phyloP scores from a whole-genome alignment of 37 sponge, comb jelly and placozoan genomes.

The Hormiphora californensis region DNA sequence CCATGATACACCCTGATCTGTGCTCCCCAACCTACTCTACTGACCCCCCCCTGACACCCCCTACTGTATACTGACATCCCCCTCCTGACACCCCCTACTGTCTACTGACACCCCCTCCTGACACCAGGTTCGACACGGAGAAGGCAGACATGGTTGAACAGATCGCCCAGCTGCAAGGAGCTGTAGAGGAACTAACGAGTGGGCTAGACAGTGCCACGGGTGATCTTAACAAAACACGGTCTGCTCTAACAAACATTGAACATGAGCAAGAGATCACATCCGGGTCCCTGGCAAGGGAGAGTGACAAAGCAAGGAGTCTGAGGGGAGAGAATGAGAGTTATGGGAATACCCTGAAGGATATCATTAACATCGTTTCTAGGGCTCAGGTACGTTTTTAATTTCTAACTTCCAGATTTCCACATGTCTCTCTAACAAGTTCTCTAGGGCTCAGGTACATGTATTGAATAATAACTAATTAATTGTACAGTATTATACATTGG shows the following conservation, averaged over 20 bases:
- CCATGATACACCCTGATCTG: no score
- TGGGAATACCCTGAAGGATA: conserved; percentile 4
- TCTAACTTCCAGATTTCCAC: no score
- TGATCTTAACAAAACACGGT: background rate
- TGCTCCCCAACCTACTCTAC: no score
- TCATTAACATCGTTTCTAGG: conserved; percentile 22
- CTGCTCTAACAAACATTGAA: background rate
- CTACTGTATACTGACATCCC: no score
- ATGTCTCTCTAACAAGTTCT: no score
- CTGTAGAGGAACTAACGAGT: conserved; percentile 27
- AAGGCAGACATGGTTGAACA: background rate
- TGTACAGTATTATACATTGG: no score
- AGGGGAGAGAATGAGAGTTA: background rate
- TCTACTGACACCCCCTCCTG: background rate
- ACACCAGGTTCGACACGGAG: conserved; percentile 27
- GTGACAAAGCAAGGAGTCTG: conserved; percentile 38
- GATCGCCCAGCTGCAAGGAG: background rate
- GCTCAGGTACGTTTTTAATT: background rate
- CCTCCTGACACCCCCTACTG: no score
- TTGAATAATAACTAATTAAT: no score
- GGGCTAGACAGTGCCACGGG: background rate
- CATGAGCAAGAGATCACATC: conserved; percentile 9
- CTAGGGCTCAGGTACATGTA: no score
- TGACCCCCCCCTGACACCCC: no score
- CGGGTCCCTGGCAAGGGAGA: background rate